Percentiles rank a stretch among this genome's conserved stretches.
Conservation (phyloP, 1,140 invertebrate species). For the Danaus plexippus region DNA sequence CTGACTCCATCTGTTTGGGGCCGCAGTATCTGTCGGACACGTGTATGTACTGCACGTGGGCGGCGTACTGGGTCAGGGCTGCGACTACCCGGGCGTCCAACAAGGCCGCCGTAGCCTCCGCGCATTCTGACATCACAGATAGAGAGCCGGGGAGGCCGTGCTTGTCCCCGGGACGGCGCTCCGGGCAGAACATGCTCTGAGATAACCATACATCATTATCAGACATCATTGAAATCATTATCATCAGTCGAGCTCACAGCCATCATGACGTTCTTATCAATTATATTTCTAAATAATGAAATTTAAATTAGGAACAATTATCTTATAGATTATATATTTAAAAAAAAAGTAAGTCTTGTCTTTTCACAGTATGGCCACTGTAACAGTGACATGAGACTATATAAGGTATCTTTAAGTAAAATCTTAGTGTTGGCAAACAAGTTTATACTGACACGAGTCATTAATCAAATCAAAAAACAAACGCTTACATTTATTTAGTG, state of each 20-base stretch:
- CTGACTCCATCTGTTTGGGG: slow-evolving; percentile 89
- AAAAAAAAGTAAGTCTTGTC: neutral
- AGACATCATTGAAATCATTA: too few species aligned
- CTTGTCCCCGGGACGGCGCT: slow-evolving; percentile 90
- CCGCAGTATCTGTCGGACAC: slow-evolving; percentile 97
- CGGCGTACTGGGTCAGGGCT: slow-evolving; percentile 88
- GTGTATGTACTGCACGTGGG: slow-evolving; percentile 95
- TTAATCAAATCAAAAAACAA: too few species aligned
- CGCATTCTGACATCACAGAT: slow-evolving; percentile 90
- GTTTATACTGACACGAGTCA: too few species aligned
- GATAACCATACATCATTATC: slow-evolving; percentile 8
- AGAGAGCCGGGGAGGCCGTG: slow-evolving; percentile 87
- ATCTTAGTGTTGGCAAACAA: too few species aligned
- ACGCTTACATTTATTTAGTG: too few species aligned
- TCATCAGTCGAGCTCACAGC: too few species aligned
- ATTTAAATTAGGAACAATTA: too few species aligned
- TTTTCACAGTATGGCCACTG: too few species aligned
- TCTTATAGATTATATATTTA: neutral
- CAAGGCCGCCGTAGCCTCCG: slow-evolving; percentile 86
- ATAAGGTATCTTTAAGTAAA: too few species aligned
- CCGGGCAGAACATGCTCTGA: slow-evolving; percentile 91
- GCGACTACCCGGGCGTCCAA: slow-evolving; percentile 85
- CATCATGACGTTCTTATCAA: too few species aligned
- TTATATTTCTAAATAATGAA: too few species aligned
- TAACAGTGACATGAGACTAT: too few species aligned